Percentiles rank a stretch among this genome's conserved stretches.
phyloP scores from a whole-genome alignment of 1,140 invertebrate species.

The Phthorimaea operculella region DNA sequence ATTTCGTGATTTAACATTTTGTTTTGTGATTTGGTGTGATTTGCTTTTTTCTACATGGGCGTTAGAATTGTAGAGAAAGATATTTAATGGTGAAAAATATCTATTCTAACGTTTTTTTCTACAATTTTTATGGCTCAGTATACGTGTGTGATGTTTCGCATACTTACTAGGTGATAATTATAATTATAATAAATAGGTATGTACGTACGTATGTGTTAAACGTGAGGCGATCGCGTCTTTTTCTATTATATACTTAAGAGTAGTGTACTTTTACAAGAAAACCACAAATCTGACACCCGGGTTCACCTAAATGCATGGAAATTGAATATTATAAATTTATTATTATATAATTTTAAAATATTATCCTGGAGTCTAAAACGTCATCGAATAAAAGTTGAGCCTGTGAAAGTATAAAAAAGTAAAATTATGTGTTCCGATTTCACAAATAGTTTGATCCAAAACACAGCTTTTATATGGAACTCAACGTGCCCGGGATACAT shows the following conservation, averaged over 20 bases:
- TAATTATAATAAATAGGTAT: constrained; percentile 31
- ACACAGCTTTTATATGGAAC: too few relatives aligned
- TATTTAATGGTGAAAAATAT: too few relatives aligned
- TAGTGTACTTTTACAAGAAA: constrained; percentile 61
- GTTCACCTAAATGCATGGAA: not conserved
- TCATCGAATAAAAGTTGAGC: too few relatives aligned
- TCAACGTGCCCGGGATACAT: constrained; percentile 25
- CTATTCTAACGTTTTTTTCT: too few relatives aligned
- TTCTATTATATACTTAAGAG: constrained; percentile 58
- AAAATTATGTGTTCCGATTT: too few relatives aligned
- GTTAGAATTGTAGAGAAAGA: too few relatives aligned
- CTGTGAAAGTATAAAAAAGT: too few relatives aligned
- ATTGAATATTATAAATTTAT: too few relatives aligned
- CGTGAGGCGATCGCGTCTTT: constrained; percentile 46
- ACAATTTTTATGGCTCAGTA: too few relatives aligned
- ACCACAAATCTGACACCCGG: constrained; percentile 52
- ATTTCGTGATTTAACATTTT: constrained; percentile 21
- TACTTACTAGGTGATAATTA: constrained; percentile 48
- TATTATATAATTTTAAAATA: too few relatives aligned
- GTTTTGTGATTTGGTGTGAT: constrained; percentile 45
- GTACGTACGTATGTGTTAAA: constrained; percentile 37
- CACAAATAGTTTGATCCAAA: too few relatives aligned
- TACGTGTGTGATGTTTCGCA: constrained; percentile 42
- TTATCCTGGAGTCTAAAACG: too few relatives aligned
- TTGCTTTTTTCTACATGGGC: constrained; percentile 29